Conservation (phyloP, 1,140 invertebrate genomes). For the Araneus ventricosus region DNA sequence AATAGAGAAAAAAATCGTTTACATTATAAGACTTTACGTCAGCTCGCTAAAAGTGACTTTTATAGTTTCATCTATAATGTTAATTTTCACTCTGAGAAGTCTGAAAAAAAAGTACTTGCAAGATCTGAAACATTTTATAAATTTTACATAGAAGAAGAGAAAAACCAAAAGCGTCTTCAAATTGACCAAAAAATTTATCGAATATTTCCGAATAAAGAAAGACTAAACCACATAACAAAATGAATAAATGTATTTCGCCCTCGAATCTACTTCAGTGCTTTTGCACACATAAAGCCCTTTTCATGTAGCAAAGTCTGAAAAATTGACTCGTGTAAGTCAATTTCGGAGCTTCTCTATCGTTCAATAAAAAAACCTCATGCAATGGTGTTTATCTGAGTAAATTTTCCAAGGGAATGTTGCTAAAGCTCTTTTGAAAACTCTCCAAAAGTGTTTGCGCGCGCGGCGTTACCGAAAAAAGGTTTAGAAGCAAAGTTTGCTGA, state of each 20-base stretch:
- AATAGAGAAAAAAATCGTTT: too few relatives aligned
- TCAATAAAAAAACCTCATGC: background rate
- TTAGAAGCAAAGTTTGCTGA: background rate
- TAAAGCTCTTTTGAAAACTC: background rate
- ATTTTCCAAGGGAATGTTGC: background rate
- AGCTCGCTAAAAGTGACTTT: too few relatives aligned
- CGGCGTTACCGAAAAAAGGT: background rate
- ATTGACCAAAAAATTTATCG: background rate
- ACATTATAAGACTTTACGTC: too few relatives aligned
- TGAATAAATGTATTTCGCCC: background rate
- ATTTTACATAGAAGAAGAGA: too few relatives aligned
- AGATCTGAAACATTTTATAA: too few relatives aligned
- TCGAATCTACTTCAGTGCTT: background rate
- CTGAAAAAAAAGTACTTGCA: too few relatives aligned
- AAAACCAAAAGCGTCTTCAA: too few relatives aligned
- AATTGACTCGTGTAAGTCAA: conserved; percentile 16
- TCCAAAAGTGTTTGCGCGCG: background rate
- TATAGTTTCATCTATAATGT: too few relatives aligned
- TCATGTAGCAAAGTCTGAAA: background rate
- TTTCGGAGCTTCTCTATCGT: background rate
- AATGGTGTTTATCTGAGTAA: background rate
- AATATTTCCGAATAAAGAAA: background rate
- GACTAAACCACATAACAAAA: background rate
- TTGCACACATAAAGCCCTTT: background rate
- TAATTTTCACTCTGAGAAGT: too few relatives aligned